Base-by-base conservation (phyloP, 2,113 vertebrate species). In the Pomatostomus ruficeps region DNA sequence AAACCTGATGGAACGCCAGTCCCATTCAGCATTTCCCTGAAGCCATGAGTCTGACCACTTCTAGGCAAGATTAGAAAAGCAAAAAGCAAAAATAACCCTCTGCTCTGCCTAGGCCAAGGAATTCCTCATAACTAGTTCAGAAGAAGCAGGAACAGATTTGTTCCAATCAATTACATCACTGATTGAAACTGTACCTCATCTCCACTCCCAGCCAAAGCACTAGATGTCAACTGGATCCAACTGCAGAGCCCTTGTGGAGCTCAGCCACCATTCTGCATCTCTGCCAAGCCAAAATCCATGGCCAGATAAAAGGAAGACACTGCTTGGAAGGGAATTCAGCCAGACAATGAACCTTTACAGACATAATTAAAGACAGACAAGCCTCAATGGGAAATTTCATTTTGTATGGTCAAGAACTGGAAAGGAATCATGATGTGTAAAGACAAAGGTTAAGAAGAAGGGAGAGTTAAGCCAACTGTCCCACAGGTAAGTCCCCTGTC, bases 21-120 rank as follows among this genome's bases (percentile, higher is more conserved):
- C 63, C 28, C 51, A 70, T 40, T 89, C 88, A 91, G 75, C 63
- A 74, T 63, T 97, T 97, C 91, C 91, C 91, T 93, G 93, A 88
- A 96, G 85, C 65, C 55, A 14, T 6, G 72, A 94, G 82, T 52
- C 67, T 90, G 59, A 93, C 63, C 78, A 75, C 72, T 91, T 94
- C 81, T 88, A 93, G 72, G 61, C 90, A 89, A 81, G 68, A 89
- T 52, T 16, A 89, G 68, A 94, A 95, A 88, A 74, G 48, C 79
- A 93, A 92, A 91, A 85, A 68, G 45, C 67, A 93, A 90, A 96
- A 93, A 88, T 93, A 93, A 84, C 78, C 9, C 12, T 84, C 63
- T 1, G 3, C 46, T 70, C 51, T 48, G 43, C 68, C 43, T 58
- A 57, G 57, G 78, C 91, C 59, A 70, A 94, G 59, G 75, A 88